These are phyloP conservation scores for Atta colombica DNA, from an alignment of 1,140 invertebrate species.

Conservation along the genomic window DNA sequence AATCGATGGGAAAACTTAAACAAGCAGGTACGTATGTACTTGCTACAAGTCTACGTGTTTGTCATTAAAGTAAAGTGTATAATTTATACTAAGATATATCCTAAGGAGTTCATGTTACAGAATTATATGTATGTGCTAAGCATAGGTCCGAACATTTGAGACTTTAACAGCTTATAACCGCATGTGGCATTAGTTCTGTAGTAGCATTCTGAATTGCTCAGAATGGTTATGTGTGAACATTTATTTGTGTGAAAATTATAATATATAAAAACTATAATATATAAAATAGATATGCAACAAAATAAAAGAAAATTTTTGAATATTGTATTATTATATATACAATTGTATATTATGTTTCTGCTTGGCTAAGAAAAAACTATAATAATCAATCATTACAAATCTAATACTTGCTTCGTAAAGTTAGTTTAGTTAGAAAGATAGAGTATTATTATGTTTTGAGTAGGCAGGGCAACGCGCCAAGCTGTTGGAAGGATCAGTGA, in stretches of 20 bases:
- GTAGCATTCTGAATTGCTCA: neutral
- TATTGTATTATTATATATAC: neutral
- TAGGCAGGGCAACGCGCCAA: slow-evolving; percentile 91
- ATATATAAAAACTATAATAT: slow-evolving; percentile 1
- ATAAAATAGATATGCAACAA: neutral
- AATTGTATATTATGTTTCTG: slow-evolving; percentile 1
- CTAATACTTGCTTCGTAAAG: slow-evolving; percentile 27
- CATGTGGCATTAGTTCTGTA: slow-evolving; percentile 57
- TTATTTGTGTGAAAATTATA: slow-evolving; percentile 2
- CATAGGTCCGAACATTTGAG: slow-evolving; percentile 24
- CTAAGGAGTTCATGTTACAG: slow-evolving; percentile 31
- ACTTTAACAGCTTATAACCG: slow-evolving; percentile 51
- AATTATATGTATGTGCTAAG: slow-evolving; percentile 37
- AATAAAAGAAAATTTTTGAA: neutral
- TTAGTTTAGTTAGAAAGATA: slow-evolving; percentile 65
- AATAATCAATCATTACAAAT: slow-evolving; percentile 27
- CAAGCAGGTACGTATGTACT: slow-evolving; percentile 87
- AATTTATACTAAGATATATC: slow-evolving; percentile 21
- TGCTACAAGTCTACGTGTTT: neutral
- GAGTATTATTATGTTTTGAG: slow-evolving; percentile 74
- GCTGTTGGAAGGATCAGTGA: slow-evolving; percentile 91
- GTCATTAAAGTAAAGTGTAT: slow-evolving; percentile 37
- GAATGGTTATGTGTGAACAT: slow-evolving; percentile 20
- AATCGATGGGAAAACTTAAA: slow-evolving; percentile 90
- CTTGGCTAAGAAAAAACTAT: neutral